Evolutionary conservation across 2,888 invertebrate genomes (phyloP), one percentile per base, ranked within the genome.

Genomic region (Thecophora atra): DNA sequence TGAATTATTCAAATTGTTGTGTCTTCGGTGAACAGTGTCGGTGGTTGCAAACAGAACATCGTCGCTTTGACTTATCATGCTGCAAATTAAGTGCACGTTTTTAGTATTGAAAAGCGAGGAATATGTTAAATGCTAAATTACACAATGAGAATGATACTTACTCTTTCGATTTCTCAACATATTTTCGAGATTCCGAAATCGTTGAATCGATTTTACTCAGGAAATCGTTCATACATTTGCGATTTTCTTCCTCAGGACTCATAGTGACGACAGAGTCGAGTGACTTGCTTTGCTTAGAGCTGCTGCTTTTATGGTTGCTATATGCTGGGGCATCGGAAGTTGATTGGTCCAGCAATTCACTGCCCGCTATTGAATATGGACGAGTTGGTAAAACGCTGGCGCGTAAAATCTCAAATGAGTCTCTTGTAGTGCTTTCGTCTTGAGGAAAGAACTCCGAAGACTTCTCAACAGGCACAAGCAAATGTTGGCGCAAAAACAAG

Each of bases 401-500:
- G 73, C 75, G 76, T 73, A 78, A 76, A 77, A 77, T 80, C 71
- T 78, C 66, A 75, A 73, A 72, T 47, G 75, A 71, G 54, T 72
- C 62, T 65, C 5, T 75, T 71, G 63, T 58, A 76, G 68, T 80
- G 77, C 67, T 74, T 62, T 74, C 74, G 80, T 89, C 89, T 74
- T 89, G 89, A 81, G 89, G 88, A 82, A 90, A 89, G 80, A 89
- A 90, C 80, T 89, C 89, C 75, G 89, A 91, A 79, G 91, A 91
- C 84, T 89, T 89, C 76, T 90, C 90, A 75, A 92, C 90, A 72
- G 97, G 97, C 84, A 98, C 94, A 84, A 96, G 89, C 80, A 98
- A 89, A 87, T 91, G 92, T 86, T 96, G 95, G 78, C 96, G 90
- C 81, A 97, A 89, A 89, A 96, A 97, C 85, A 97, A 90, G 89